phyloP scores from a whole-genome alignment of 2,797 vertebrate genomes.

The Arrhamphus sclerolepis region DNA sequence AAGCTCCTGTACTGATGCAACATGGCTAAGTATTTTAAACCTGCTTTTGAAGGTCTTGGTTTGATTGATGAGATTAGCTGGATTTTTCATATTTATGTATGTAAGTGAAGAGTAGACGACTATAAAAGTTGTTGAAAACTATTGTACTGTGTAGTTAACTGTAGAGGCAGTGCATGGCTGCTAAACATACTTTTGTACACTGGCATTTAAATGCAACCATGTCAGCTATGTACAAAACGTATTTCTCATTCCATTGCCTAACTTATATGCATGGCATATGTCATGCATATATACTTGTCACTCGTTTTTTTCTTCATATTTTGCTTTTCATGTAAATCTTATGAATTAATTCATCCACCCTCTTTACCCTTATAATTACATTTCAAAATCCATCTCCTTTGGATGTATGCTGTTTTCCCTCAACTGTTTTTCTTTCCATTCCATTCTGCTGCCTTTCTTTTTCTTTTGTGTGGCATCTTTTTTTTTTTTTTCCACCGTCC shows the following conservation, averaged over 20 bases:
- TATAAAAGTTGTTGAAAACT: conserved; percentile 16
- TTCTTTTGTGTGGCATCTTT: background rate
- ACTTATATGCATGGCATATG: conserved; percentile 52
- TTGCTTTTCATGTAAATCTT: conserved; percentile 31
- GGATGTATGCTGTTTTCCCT: conserved; percentile 15
- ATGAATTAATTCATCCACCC: conserved; percentile 20
- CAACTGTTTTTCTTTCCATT: background rate
- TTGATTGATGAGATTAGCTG: conserved; percentile 38
- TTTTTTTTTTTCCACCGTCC: background rate
- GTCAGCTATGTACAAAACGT: conserved; percentile 23
- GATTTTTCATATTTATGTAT: conserved; percentile 31
- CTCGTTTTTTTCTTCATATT: conserved; percentile 40
- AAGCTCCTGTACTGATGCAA: conserved; percentile 27
- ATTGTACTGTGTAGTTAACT: conserved; percentile 7
- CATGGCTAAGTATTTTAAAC: conserved; percentile 75
- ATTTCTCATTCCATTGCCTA: conserved; percentile 35
- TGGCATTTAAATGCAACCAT: conserved; percentile 19
- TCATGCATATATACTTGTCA: conserved; percentile 60
- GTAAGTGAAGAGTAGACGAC: conserved; percentile 29
- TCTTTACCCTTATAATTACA: conserved; percentile 20
- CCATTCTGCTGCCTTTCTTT: background rate
- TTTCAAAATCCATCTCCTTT: conserved; percentile 20
- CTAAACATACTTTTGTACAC: conserved; percentile 22
- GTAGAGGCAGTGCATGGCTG: conserved; percentile 44
- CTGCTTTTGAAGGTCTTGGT: conserved; percentile 42